Base-by-base conservation (phyloP, 2,113 vertebrate species). In the Pterocles burchelli region DNA sequence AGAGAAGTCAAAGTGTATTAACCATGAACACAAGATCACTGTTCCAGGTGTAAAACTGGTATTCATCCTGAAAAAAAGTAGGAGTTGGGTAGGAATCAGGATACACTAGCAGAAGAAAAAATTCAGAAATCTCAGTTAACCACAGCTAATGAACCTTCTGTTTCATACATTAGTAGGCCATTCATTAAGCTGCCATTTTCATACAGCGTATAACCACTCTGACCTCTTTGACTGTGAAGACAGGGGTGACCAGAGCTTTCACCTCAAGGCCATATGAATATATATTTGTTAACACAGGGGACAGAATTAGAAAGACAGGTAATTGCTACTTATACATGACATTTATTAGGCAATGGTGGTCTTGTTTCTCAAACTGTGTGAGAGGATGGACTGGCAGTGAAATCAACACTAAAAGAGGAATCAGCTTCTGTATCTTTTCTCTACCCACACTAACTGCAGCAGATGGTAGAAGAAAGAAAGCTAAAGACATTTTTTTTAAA, bases 221-320 rank as follows among this genome's bases (percentile, higher is more conserved):
- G 80, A 34, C 10, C 45, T 52, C 33, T 90, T 28, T 51, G 17
- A 12, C 25, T 77, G 26, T 28, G 72, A 63, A 67, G 21, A 12
- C 11, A 8, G 7, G 7, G 6, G 14, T 68, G 46, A n/a, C 62
- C 58, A 34, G 62, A 88, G 38, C 46, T 57, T 82, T 87, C 25
- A 33, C 9, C 16, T 63, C 1, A 2, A 85, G 34, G 38, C n/a
- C 1, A 0, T 52, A 31, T 0, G 1, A 51, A 28, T 55, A 34
- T 6, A 9, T 52, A 11, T 72, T 57, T 95, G 22, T 75, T 22
- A 75, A 45, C 31, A 31, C 3, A 51, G 33, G 14, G 24, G 16
- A 29, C 6, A 3, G 54, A 73, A 57, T 81, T 66, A 43, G 66
- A 73, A 58, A 89, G 41, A 21, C 4, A 17, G 7, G 3, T 29